Evolutionary conservation across 2,113 vertebrate genomes (phyloP).

Genomic region (Sterna hirundo): DNA sequence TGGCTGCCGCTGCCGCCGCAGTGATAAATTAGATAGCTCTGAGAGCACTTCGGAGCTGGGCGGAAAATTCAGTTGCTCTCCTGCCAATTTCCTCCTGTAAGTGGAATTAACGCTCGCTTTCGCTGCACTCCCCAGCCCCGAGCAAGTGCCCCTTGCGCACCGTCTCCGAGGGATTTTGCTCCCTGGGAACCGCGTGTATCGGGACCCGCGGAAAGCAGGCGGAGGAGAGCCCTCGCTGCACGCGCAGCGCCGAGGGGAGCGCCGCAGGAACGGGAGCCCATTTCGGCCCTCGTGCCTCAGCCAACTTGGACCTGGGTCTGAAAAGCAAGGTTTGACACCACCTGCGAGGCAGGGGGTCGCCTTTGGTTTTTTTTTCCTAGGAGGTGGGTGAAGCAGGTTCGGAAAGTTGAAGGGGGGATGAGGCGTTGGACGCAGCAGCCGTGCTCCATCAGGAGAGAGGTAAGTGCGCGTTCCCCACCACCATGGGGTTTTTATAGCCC

Average conservation of each 20-base stretch:
- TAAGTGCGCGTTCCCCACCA: not conserved
- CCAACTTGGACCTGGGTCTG: not conserved
- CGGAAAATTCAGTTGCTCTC: slow-evolving; percentile 9
- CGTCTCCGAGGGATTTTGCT: not conserved
- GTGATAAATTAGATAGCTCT: slow-evolving; percentile 57
- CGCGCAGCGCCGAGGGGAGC: not conserved
- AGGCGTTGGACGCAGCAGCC: not conserved
- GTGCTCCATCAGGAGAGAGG: not conserved
- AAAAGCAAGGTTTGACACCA: not conserved
- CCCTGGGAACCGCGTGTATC: not conserved
- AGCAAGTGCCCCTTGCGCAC: not conserved
- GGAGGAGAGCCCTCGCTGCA: not conserved
- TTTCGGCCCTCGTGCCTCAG: not conserved
- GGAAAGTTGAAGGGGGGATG: not conserved
- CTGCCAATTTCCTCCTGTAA: slow-evolving; percentile 51
- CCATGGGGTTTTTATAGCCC: not conserved
- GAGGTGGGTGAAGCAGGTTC: not conserved
- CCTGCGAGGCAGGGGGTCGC: not conserved
- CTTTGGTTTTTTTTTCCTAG: not conserved
- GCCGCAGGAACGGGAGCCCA: not conserved
- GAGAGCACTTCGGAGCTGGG: slow-evolving; percentile 53
- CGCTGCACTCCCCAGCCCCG: not conserved
- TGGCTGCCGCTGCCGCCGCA: slow-evolving; percentile 47
- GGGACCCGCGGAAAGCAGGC: not conserved
- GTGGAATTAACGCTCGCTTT: not conserved